These are phyloP conservation scores for Listrodromus nycthemerus DNA, from an alignment of 2,888 invertebrate species.

Conservation along the genomic window DNA sequence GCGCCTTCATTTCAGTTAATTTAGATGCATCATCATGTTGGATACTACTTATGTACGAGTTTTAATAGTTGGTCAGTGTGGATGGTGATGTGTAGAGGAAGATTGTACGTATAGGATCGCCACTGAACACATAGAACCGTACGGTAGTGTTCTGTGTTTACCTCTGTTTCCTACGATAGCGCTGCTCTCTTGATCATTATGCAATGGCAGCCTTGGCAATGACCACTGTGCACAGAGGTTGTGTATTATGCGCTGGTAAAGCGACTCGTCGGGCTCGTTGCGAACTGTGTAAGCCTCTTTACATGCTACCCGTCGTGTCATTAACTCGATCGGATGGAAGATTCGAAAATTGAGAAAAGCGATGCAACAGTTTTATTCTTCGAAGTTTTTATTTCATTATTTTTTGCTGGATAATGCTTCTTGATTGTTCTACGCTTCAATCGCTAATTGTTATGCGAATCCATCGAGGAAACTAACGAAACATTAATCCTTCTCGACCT, in stretches of 20 bases:
- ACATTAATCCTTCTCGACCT: constrained; percentile 7
- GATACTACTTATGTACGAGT: not conserved
- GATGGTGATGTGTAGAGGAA: not conserved
- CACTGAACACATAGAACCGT: constrained; percentile 2
- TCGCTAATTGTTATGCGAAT: not conserved
- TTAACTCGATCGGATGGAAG: constrained; percentile 26
- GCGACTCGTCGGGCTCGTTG: constrained; percentile 13
- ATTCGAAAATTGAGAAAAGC: constrained; percentile 10
- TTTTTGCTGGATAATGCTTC: not conserved
- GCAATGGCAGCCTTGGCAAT: constrained; percentile 68
- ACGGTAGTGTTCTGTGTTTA: constrained; percentile 2
- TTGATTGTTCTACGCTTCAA: not conserved
- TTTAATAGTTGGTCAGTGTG: constrained; percentile 3
- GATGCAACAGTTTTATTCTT: constrained; percentile 1
- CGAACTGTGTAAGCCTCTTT: constrained; percentile 23
- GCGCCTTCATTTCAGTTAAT: constrained; percentile 1
- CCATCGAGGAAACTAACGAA: constrained; percentile 1
- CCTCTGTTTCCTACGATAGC: constrained; percentile 31
- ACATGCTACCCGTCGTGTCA: constrained; percentile 7
- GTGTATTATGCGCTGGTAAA: constrained; percentile 16
- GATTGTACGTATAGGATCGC: constrained; percentile 16
- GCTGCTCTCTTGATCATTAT: constrained; percentile 58
- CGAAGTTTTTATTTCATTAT: not conserved
- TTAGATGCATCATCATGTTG: constrained; percentile 1
- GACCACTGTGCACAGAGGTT: constrained; percentile 63